Evolutionary conservation across 2,888 invertebrate genomes (phyloP).

Genomic region (Drosophila ezoana): DNA sequence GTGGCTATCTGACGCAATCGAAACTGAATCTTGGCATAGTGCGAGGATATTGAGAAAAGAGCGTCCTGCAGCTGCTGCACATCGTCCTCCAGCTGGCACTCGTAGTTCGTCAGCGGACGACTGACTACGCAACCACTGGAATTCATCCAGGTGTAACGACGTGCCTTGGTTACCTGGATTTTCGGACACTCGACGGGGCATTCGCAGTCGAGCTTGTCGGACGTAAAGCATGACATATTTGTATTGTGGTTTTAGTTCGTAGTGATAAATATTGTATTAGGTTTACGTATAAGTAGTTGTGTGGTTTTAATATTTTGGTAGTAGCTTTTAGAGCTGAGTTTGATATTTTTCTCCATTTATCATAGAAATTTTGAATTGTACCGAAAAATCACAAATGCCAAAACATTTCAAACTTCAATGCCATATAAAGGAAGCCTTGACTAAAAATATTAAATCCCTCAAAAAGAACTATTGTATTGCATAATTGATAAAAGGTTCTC

Average conservation of each 20-base stretch:
- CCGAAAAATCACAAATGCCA: slow-evolving; percentile 32
- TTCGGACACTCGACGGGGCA: neutral
- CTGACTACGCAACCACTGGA: slow-evolving; percentile 35
- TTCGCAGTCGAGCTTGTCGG: neutral
- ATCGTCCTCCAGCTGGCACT: slow-evolving; percentile 70
- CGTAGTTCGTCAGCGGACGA: slow-evolving; percentile 61
- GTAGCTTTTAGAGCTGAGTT: slow-evolving; percentile 20
- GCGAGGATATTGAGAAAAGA: slow-evolving; percentile 73
- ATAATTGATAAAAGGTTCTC: neutral
- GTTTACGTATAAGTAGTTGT: neutral
- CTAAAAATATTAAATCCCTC: neutral
- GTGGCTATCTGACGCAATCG: slow-evolving; percentile 74
- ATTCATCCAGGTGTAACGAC: slow-evolving; percentile 56
- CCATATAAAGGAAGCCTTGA: slow-evolving; percentile 1
- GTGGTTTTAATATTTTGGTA: slow-evolving; percentile 15
- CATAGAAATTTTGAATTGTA: slow-evolving; percentile 41
- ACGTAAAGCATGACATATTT: neutral
- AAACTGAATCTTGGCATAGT: slow-evolving; percentile 80
- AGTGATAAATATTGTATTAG: neutral
- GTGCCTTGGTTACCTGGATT: neutral
- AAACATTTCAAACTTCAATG: neutral
- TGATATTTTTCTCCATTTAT: slow-evolving; percentile 22
- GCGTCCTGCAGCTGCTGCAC: slow-evolving; percentile 72
- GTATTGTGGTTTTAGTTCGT: slow-evolving; percentile 11
- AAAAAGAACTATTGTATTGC: neutral